Base-by-base conservation (phyloP, 2,888 invertebrate genomes). In the Acrobasis suavella region DNA sequence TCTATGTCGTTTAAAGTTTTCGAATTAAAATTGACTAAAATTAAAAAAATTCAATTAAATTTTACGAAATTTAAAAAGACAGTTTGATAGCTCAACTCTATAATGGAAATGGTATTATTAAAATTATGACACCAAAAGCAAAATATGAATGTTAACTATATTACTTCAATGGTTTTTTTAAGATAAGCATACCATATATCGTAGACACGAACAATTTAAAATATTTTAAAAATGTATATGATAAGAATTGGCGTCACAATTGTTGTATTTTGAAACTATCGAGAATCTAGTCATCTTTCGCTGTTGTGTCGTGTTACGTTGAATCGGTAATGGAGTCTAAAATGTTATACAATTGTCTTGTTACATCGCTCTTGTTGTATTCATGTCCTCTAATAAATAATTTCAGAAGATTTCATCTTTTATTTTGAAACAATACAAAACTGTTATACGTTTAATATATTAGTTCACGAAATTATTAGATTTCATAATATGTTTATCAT, bases 361-460 rank as follows among this genome's bases (percentile, higher is more conserved):
- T 89, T 91, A 80, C 72, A 80, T 79, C 82, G 76, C 78, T 83
- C 82, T 86, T 85, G 87, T 87, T 89, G 85, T 91, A 85, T 82
- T 82, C 80, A 80, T 86, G 85, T 87, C 82, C 83, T 85, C 76
- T 83, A 89, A 84, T 89, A 87, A 89, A 89, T 79, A 82, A 86
- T 89, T 85, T 86, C 74, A 76, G 66, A 73, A 67, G 72, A 66
- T 62, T 39, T 22, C 46, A 50, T 52, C 22, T 67, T 63, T 62
- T 16, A 60, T 59, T 38, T 51, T 32, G 0, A n/a, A 1, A 7
- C n/a, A 46, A n/a, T 42, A 42, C 12, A 46, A 10, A n/a, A 46
- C 1, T 2, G 42, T 42, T 46, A 14, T 14, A 14, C 46, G 32
- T 32, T n/a, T 12, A 42, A 42, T 42, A 42, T 12, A 42, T 32